Evolutionary conservation across 1,140 invertebrate species (phyloP), one percentile per base, ranked within the genome.

Genomic region (Colletes gigas): DNA sequence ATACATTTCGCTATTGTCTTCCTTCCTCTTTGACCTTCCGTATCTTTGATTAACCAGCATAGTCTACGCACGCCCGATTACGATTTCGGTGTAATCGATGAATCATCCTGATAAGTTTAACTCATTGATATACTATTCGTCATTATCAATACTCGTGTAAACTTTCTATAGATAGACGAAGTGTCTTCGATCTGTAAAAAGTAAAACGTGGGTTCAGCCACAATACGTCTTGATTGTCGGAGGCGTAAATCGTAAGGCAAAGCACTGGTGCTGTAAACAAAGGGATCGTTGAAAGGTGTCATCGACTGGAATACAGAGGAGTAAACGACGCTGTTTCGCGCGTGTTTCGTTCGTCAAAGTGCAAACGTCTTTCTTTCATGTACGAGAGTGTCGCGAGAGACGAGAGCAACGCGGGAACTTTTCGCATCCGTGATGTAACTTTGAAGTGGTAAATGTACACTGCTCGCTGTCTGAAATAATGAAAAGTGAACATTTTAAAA

Each of bases 201-300:
- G 15, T 39, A 41, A 79, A 44, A 79, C 47, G 50, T 65, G 59
- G 69, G 67, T 57, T 65, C 60, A 55, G 17, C 4, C 19, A 39
- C 50, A 17, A 69, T 17, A 63, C 1, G 14, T 68, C 54, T 30
- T 69, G 30, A 60, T n/a, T 69, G 54, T 69, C 17, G 57, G 30
- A 30, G 68, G 50, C 60, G 30, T 55, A 71, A 63, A 63, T 39
- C 55, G 21, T 44, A 14, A 54, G 19, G 10, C 14, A 30, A 60
- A 65, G 41, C n/a, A 39, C 19, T 21, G 41, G 60, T 10, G 70
- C 17, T 21, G 8, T 47, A 72, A 73, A 79, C 70, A 79, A 65
- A 79, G 77, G 69, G 39, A 50, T 73, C 50, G 65, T 79, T 79
- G 60, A 79, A 73, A 79, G 70, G 70, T 79, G 69, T 62, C 77